Base-by-base conservation (phyloP, 2,113 vertebrate species). In the Sapayoa aenigma region DNA sequence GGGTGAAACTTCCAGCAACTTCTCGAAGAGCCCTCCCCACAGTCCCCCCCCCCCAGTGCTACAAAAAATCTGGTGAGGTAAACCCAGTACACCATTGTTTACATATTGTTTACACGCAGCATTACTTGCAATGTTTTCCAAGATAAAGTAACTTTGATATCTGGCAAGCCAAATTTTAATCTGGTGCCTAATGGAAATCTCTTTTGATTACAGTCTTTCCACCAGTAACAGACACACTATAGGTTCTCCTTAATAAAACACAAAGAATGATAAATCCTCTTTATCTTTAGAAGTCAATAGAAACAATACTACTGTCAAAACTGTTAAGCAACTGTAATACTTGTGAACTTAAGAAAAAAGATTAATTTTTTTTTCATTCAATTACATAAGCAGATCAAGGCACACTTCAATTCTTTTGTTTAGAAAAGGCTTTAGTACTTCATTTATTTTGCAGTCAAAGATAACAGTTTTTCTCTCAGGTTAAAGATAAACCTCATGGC, bases 401-500 rank as follows among this genome's bases (percentile, higher is more conserved):
- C 41, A 55, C 17, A 53, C 56, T 88, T 88, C 31, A 56, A 23
- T n/a, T 49, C 9, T 52, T 91, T 77, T 74, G 24, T 80, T 88
- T 77, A 71, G 11, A 18, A 75, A 94, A 95, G 60, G 24, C 42
- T 63, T 85, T 62, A 85, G 58, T 79, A 73, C 12, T 59, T 91
- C 39, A 14, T 66, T 95, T 76, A 46, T 9, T 77, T 80, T 94
- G 44, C n/a, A 86, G 63, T 88, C 65, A 93, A 63, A 95, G 75
- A 86, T 59, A 94, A 91, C 50, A 60, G 65, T 92, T 87, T 95
- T 93, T 75, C 67, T 74, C 30, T 63, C 12, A 25, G 9, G 75
- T 88, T 88, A 90, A 90, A 94, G 39, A 92, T 85, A 95, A 95
- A 85, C 20, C 6, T 67, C 80, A 80, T 28, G 30, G 24, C 41